Base-by-base conservation (phyloP, 2,888 invertebrate species). In the Macrosiphum euphorbiae region DNA sequence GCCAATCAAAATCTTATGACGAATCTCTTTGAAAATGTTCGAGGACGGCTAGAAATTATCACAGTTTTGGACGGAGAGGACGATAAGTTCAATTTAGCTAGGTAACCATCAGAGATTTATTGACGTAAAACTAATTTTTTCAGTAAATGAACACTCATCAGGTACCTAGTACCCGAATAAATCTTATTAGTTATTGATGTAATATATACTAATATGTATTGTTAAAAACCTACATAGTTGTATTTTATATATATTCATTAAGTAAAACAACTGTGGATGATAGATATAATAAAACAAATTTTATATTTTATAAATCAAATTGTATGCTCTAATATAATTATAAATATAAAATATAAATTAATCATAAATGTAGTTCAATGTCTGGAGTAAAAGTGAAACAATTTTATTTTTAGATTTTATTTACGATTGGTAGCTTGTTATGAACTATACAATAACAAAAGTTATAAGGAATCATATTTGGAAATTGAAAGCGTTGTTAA, bases 401-500 rank as follows among this genome's bases (percentile, higher is more conserved):
- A 58, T 92, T 67, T 88, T 28, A 20, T 35, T 50, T 90, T 41
- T 61, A 94, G 93, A 50, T 94, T 94, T 85, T 85, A 28, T 94
- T 86, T 55, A 13, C 24, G 50, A 89, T 11, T 93, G 16, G 61
- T 90, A 1, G 28, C 28, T 58, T 20, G 58, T 86, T 90, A 90
- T 61, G 93, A 93, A 90, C 44, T 85, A 26, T 93, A 89, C 10
- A 35, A 26, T 1, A 47, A 7, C 8, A 50, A 52, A 58, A 85
- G 11, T 35, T 85, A 90, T 20, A n/a, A 93, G 1, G 61, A 93
- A 85, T 90, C 93, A 28, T 85, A 90, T 16, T 47, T 85, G 35
- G 58, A 93, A 93, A 93, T 93, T 28, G 55, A 93, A 55, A 90
- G n/a, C 1, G 13, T 90, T 35, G 47, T 90, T 4, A 58, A 93